phyloP scores from a whole-genome alignment of 2,797 vertebrate species.

The Danio jaintianensis region DNA sequence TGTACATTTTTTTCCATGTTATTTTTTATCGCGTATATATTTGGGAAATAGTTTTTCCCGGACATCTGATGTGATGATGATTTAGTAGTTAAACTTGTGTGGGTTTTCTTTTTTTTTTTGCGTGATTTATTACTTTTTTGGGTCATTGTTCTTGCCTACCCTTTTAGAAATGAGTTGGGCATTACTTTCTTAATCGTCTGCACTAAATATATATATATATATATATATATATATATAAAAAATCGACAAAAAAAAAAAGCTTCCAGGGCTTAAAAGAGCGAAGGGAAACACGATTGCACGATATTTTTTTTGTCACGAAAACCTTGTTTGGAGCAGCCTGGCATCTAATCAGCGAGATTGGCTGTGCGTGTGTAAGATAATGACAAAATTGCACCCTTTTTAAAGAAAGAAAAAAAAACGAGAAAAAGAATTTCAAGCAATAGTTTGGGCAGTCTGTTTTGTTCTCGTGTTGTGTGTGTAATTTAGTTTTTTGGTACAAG shows the following conservation, averaged over 20 bases:
- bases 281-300: slow-evolving; percentile 86
- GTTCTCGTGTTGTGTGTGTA: slow-evolving; percentile 88
- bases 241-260: slow-evolving; percentile 73
- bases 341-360: slow-evolving; percentile 90
- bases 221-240: slow-evolving; percentile 63
- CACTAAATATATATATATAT: slow-evolving; percentile 86
- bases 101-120: slow-evolving; percentile 83
- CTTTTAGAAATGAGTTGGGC: slow-evolving; percentile 95
- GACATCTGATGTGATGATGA: slow-evolving; percentile 88
- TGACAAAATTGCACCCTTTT: slow-evolving; percentile 96
- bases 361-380: slow-evolving; percentile 87
- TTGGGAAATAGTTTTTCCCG: slow-evolving; percentile 82
- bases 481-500: slow-evolving; percentile 84
- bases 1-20: slow-evolving; percentile 90
- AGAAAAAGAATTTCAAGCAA: slow-evolving; percentile 89
- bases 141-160: slow-evolving; percentile 76
- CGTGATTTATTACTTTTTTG: slow-evolving; percentile 80
- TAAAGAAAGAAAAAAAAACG: slow-evolving; percentile 81
- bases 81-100: slow-evolving; percentile 87
- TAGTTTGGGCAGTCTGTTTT: slow-evolving; percentile 95
- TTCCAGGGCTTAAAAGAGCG: slow-evolving; percentile 92
- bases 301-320: slow-evolving; percentile 89
- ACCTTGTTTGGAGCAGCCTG: slow-evolving; percentile 86
- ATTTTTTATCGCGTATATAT: slow-evolving; percentile 83
- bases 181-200: slow-evolving; percentile 98